These are phyloP conservation scores for Tichodroma muraria DNA, from an alignment of 2,113 vertebrate genomes.

Conservation along the genomic window DNA sequence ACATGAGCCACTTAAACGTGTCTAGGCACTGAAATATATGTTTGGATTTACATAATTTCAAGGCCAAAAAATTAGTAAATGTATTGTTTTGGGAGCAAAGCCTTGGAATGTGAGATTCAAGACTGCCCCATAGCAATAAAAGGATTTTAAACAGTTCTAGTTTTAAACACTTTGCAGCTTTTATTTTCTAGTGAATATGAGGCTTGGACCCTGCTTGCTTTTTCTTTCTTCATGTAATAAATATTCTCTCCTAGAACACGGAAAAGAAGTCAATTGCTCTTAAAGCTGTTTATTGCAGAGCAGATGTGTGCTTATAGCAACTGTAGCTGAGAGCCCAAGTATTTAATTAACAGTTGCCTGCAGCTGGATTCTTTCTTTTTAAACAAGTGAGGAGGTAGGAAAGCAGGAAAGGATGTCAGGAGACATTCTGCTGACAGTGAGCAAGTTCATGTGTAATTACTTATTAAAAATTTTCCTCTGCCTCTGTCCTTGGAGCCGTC, in stretches of 20 bases:
- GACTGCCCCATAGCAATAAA: neutral
- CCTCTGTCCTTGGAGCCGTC: accelerated
- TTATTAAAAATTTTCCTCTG: neutral
- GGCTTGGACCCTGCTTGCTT: neutral
- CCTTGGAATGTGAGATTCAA: neutral
- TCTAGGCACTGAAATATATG: neutral
- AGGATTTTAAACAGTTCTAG: neutral
- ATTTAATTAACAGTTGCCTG: slow-evolving; percentile 45
- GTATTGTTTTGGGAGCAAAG: neutral
- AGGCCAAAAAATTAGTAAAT: neutral
- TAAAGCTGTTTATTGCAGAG: slow-evolving; percentile 18
- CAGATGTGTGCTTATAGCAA: slow-evolving; percentile 3
- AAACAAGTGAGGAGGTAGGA: neutral
- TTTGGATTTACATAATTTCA: neutral
- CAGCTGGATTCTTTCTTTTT: slow-evolving; percentile 51
- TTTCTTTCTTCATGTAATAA: neutral
- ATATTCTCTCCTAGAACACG: slow-evolving; percentile 6
- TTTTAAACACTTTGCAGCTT: neutral
- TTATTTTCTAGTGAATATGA: neutral
- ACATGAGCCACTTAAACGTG: neutral
- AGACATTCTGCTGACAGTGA: neutral
- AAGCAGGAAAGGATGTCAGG: neutral
- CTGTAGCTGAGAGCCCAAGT: slow-evolving; percentile 13
- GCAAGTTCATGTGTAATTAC: neutral
- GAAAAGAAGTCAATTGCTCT: slow-evolving; percentile 1